Percentiles rank a stretch among this genome's conserved stretches.
Conservation (phyloP, 2,113 vertebrate species). For the Anguilla rostrata region DNA sequence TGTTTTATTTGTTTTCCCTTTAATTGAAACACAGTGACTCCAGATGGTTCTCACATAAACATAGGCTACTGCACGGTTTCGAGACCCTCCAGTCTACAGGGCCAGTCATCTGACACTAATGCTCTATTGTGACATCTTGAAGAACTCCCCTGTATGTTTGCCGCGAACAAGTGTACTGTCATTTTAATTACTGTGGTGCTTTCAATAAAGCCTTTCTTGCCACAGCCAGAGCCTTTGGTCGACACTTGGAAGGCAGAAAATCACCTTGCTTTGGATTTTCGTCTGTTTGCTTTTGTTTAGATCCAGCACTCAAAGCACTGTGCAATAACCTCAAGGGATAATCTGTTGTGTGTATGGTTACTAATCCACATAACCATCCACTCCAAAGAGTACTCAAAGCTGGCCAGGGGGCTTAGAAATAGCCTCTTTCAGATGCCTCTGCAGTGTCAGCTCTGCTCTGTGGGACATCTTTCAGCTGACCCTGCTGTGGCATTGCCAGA, state of each 20-base stretch:
- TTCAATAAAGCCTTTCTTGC: neutral
- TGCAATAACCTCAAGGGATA: neutral
- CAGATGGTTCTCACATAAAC: neutral
- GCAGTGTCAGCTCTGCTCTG: slow-evolving; percentile 3
- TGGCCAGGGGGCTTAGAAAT: neutral
- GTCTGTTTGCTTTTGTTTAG: neutral
- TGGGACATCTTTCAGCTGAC: neutral
- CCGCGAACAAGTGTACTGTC: neutral
- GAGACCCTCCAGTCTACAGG: neutral
- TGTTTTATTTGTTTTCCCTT: neutral
- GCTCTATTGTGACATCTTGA: neutral
- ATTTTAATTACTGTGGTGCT: neutral
- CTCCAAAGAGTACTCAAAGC: neutral
- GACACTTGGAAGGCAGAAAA: neutral
- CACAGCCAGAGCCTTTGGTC: neutral
- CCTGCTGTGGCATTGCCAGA: neutral
- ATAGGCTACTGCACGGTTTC: neutral
- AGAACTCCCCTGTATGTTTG: neutral
- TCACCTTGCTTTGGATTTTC: neutral
- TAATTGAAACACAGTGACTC: neutral
- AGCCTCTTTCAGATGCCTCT: neutral
- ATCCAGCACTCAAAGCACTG: neutral
- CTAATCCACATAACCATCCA: neutral
- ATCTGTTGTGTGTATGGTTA: neutral
- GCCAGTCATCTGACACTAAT: neutral